Evolutionary conservation across 2,113 vertebrate genomes (phyloP).

Genomic region (Chascanopsetta lugubris): DNA sequence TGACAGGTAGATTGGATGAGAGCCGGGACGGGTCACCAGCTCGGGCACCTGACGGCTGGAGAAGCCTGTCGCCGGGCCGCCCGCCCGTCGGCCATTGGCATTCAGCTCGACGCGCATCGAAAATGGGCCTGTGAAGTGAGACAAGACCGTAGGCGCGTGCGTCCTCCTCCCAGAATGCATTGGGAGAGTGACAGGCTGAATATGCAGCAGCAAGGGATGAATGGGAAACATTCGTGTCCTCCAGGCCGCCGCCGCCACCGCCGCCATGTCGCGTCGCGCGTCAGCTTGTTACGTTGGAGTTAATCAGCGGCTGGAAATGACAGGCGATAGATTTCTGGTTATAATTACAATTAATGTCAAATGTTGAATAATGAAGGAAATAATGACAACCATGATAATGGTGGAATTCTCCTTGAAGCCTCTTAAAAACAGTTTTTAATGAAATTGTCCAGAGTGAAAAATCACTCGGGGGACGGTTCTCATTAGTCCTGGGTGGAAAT

Average conservation of each 20-base stretch:
- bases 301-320: not conserved
- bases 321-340: not conserved
- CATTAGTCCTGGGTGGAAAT: not conserved
- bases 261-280: not conserved
- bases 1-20: slow-evolving; percentile 76
- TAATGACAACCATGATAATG: not conserved
- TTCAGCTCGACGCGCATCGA: slow-evolving; percentile 46
- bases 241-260: too few species aligned
- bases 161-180: slow-evolving; percentile 35
- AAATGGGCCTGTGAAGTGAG: slow-evolving; percentile 52
- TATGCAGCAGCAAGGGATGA: slow-evolving; percentile 1
- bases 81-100: slow-evolving; percentile 54
- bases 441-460: not conserved
- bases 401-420: not conserved
- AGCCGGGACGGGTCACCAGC: slow-evolving; percentile 68
- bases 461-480: not conserved
- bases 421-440: not conserved
- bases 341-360: not conserved
- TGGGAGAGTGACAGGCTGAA: slow-evolving; percentile 3
- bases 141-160: slow-evolving; percentile 43
- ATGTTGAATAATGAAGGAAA: not conserved
- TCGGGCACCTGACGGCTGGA: slow-evolving; percentile 50
- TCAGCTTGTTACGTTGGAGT: not conserved
- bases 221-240: slow-evolving; percentile 15
- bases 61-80: slow-evolving; percentile 54